Evolutionary conservation across 2,888 invertebrate species (phyloP).

Genomic region (Drosophila infuscata): DNA sequence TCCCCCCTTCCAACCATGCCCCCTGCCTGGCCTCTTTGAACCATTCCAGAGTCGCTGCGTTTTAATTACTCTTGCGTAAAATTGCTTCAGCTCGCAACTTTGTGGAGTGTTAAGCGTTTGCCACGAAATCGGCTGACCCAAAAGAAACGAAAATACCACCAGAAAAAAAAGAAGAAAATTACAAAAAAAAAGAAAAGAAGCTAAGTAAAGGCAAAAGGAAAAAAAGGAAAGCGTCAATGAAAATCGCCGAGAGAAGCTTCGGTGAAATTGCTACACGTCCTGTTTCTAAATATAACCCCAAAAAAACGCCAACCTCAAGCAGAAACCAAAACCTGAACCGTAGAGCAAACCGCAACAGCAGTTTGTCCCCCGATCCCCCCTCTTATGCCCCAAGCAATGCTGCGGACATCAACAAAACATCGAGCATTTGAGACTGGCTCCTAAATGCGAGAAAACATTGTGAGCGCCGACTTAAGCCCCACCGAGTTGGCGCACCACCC

Average conservation of each 20-base stretch:
- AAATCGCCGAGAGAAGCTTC: slow-evolving; percentile 41
- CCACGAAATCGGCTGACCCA: slow-evolving; percentile 67
- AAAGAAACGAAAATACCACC: slow-evolving; percentile 25
- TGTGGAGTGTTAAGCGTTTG: slow-evolving; percentile 81
- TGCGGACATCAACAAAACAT: slow-evolving; percentile 59
- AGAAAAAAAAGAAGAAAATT: slow-evolving; percentile 12
- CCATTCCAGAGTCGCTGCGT: slow-evolving; percentile 42
- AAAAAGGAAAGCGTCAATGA: slow-evolving; percentile 39
- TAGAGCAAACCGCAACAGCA: slow-evolving; percentile 41
- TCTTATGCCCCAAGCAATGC: neutral
- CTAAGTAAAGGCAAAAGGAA: slow-evolving; percentile 2
- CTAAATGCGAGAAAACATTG: slow-evolving; percentile 47
- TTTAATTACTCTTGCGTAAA: slow-evolving; percentile 82
- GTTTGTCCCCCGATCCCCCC: neutral
- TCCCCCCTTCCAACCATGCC: neutral
- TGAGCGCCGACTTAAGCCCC: slow-evolving; percentile 68
- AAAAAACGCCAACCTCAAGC: slow-evolving; percentile 1
- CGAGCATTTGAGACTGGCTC: slow-evolving; percentile 31
- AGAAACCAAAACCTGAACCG: slow-evolving; percentile 17
- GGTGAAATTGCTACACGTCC: slow-evolving; percentile 50
- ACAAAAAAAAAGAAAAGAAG: slow-evolving; percentile 1
- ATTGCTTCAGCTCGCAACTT: slow-evolving; percentile 81
- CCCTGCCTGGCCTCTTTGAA: neutral
- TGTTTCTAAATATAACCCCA: slow-evolving; percentile 34
- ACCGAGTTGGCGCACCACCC: slow-evolving; percentile 24